Evolutionary conservation across 2,888 invertebrate genomes (phyloP).

Genomic region (Cephus nigrinus): DNA sequence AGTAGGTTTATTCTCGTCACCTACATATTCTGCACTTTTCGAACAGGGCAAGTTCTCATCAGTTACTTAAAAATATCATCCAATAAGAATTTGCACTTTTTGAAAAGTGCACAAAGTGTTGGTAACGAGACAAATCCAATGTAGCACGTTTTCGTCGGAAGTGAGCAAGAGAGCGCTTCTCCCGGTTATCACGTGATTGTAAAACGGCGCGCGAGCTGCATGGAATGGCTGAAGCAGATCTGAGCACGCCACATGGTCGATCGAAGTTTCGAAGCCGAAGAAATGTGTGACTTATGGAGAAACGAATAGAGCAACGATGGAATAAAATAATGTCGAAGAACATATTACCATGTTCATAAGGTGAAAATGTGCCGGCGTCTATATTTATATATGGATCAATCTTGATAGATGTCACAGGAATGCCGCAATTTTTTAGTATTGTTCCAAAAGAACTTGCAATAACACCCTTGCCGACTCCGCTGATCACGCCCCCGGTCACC

Average conservation of each 20-base stretch:
- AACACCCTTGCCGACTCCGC: constrained; percentile 97
- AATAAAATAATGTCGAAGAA: constrained; percentile 1
- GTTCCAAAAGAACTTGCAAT: constrained; percentile 96
- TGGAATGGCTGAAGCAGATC: constrained; percentile 38
- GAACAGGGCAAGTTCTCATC: too few species aligned
- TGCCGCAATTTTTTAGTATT: constrained; percentile 93
- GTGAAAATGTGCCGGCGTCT: constrained; percentile 99
- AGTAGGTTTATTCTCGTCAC: too few species aligned
- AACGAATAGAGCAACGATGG: neutral
- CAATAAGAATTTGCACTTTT: too few species aligned
- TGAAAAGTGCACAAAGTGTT: too few species aligned
- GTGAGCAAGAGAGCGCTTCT: neutral
- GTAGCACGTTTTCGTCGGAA: neutral
- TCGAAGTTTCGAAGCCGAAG: neutral
- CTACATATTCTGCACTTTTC: too few species aligned
- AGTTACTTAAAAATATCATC: too few species aligned
- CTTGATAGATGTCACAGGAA: constrained; percentile 98
- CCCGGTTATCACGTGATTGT: constrained; percentile 2
- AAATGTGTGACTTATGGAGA: neutral
- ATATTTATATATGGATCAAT: constrained; percentile 99
- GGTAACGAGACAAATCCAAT: too few species aligned
- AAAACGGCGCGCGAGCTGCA: constrained; percentile 22
- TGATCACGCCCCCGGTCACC: constrained; percentile 99
- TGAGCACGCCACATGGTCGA: constrained; percentile 36
- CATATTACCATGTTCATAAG: constrained; percentile 94